These are phyloP conservation scores for Drosophila testacea DNA, from an alignment of 2,888 invertebrate genomes.

Conservation along the genomic window DNA sequence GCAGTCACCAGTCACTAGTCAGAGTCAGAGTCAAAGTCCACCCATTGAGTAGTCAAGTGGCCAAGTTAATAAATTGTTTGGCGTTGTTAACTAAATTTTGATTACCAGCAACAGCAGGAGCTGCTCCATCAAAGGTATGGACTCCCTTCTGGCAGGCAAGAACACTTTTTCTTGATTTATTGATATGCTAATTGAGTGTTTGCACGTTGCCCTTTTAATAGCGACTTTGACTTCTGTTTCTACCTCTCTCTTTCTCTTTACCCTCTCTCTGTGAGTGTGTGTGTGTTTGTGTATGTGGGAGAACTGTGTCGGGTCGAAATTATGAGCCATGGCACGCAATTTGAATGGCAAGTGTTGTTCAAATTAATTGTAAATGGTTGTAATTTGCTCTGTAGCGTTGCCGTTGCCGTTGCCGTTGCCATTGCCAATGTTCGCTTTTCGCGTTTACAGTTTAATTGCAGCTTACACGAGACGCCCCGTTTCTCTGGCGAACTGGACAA, in stretches of 20 bases:
- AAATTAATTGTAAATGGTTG: conserved; percentile 80
- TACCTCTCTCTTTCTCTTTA: neutral
- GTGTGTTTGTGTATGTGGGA: conserved; percentile 12
- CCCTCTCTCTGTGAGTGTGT: neutral
- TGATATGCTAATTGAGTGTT: conserved; percentile 80
- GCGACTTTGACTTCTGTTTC: conserved; percentile 40
- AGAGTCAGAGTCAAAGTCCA: conserved; percentile 7
- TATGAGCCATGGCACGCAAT: conserved; percentile 80
- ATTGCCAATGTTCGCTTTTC: conserved; percentile 52
- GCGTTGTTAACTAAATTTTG: conserved; percentile 79
- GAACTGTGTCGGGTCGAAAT: conserved; percentile 53
- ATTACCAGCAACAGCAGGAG: conserved; percentile 43
- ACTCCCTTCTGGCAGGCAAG: conserved; percentile 31
- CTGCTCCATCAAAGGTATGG: conserved; percentile 12
- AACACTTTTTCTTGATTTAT: conserved; percentile 78
- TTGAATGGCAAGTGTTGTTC: conserved; percentile 74
- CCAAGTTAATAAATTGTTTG: conserved; percentile 77
- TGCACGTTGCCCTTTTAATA: conserved; percentile 69
- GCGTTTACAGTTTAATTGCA: conserved; percentile 78
- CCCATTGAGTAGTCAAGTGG: conserved; percentile 41
- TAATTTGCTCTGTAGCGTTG: conserved; percentile 65
- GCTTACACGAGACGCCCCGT: conserved; percentile 54
- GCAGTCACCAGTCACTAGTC: conserved; percentile 35
- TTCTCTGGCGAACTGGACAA: conserved; percentile 22
- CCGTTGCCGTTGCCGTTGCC: conserved; percentile 18